Conservation (phyloP, 1,140 invertebrate species). For the Ostrea denselamellosa region DNA sequence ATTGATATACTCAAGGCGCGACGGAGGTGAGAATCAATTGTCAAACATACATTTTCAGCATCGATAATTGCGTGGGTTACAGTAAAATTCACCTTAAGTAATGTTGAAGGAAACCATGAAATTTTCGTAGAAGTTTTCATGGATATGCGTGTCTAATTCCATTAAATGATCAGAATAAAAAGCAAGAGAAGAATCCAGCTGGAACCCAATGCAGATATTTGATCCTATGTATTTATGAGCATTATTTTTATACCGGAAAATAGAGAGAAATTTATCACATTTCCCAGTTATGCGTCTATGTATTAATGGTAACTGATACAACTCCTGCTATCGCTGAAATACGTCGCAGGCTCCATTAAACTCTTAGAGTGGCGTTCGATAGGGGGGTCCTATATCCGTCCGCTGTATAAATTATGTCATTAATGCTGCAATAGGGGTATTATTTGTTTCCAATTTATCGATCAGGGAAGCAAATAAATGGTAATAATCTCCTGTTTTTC, state of each 20-base stretch:
- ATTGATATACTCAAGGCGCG: too few relatives aligned
- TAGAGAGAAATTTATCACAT: constrained; percentile 13
- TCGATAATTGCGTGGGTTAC: too few relatives aligned
- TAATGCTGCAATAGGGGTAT: background rate
- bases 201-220: background rate
- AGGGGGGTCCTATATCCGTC: constrained; percentile 3
- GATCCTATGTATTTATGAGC: background rate
- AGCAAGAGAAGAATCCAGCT: background rate
- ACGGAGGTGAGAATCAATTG: too few relatives aligned
- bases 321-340: background rate
- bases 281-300: background rate
- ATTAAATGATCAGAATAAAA: too few relatives aligned
- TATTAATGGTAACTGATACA: background rate
- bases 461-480: background rate
- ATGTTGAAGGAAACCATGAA: too few relatives aligned
- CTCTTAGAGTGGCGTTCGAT: constrained; percentile 3
- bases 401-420: background rate
- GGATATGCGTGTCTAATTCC: too few relatives aligned
- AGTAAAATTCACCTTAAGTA: too few relatives aligned
- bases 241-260: constrained; percentile 10
- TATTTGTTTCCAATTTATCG: background rate
- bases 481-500: background rate
- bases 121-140: too few relatives aligned
- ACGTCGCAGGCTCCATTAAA: background rate
- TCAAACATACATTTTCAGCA: too few relatives aligned